Conservation (phyloP, 2,113 vertebrate species). For the Strix uralensis region DNA sequence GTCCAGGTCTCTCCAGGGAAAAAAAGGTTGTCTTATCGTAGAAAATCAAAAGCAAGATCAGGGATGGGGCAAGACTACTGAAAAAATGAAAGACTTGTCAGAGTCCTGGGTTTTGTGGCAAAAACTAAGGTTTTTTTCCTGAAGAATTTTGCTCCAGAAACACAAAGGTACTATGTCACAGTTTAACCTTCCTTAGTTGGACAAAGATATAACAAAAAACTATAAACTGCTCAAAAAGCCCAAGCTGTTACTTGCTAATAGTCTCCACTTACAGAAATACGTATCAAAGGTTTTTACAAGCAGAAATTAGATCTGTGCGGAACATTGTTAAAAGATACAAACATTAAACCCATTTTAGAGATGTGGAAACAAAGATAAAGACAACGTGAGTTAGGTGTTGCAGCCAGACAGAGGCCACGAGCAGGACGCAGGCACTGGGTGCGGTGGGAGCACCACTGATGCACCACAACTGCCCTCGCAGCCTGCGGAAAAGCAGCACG, state of each 20-base stretch:
- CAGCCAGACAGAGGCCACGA: accelerated
- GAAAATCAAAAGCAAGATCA: background rate
- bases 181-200: background rate
- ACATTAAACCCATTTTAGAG: background rate
- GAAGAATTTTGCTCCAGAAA: background rate
- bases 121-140: background rate
- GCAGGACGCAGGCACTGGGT: background rate
- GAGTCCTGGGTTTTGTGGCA: background rate
- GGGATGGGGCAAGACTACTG: background rate
- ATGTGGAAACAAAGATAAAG: background rate
- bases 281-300: background rate
- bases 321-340: background rate
- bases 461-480: accelerated
- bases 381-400: accelerated
- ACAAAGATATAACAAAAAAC: background rate
- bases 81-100: background rate
- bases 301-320: background rate
- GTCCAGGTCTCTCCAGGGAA: background rate
- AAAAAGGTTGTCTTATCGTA: background rate
- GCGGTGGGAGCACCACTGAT: background rate
- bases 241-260: background rate
- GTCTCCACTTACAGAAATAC: background rate
- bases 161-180: background rate
- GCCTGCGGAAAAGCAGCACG: accelerated
- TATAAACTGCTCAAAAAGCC: background rate